Base-by-base conservation (phyloP, 2,888 invertebrate species). In the Caenorhabditis imperialis region DNA sequence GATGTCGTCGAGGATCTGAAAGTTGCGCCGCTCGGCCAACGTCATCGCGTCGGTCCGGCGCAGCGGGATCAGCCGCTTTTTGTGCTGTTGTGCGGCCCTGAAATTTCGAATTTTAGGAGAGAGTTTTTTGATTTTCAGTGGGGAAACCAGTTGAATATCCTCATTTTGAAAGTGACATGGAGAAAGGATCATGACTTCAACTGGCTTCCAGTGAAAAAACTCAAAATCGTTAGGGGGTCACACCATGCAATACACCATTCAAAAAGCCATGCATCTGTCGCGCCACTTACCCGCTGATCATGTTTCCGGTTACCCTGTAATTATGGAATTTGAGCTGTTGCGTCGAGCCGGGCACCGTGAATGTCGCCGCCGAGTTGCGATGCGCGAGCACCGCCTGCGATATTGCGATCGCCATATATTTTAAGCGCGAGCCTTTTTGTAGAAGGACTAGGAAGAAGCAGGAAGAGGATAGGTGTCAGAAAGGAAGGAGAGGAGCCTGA, bases 81-180 rank as follows among this genome's bases (percentile, higher is more conserved):
- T 86, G 81, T 86, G 87, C 69, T 87, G 86, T 74, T 86, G 85
- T 54, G 86, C 85, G 48, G 86, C 86, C 71, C 83, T 83, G 71
- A 55, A 82, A 48, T 25, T 33, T 30, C 45, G 51, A 30, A 60
- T 33, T 23, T 30, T 42, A 44, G 42, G 42, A 44, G 48, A 5
- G 27, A 25, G 16, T 25, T 38, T 42, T n/a, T 48, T 38, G 58
- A 47, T 58, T 45, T 3, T 7, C 7, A 8, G 16, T 6, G 18
- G 5, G 12, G 3, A n/a, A n/a, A 18, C 20, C 20, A 12, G n/a
- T n/a, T n/a, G n/a, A n/a, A n/a, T n/a, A n/a, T n/a, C n/a, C n/a
- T n/a, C n/a, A n/a, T n/a, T n/a, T n/a, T n/a, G n/a, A n/a, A n/a
- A n/a, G n/a, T n/a, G n/a, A n/a, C n/a, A n/a, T 30, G 37, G 20